A percentile compares a stretch with the other conserved stretches of the same genome.
These are phyloP conservation scores for Chaunax sp. DNA, from an alignment of 2,797 vertebrate species.

Conservation along the genomic window DNA sequence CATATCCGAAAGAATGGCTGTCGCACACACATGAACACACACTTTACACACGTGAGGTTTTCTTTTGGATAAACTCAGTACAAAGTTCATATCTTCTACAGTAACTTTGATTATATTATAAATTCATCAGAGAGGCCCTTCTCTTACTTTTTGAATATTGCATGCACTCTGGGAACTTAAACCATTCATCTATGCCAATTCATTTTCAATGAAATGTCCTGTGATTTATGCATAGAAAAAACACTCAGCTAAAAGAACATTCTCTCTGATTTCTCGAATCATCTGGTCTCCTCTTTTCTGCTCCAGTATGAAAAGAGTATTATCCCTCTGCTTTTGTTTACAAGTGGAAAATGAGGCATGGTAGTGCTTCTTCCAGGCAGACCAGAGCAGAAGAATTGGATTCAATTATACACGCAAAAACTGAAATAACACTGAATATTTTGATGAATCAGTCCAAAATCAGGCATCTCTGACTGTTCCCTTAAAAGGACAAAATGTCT, in stretches of 20 bases:
- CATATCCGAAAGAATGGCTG: constrained; percentile 13
- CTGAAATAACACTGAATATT: constrained; percentile 46
- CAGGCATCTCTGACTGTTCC: constrained; percentile 4
- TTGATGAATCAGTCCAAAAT: constrained; percentile 36
- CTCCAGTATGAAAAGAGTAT: constrained; percentile 28
- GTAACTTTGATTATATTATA: constrained; percentile 35
- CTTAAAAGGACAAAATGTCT: constrained; percentile 28
- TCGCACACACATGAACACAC: constrained; percentile 23
- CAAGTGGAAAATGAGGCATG: constrained; percentile 15
- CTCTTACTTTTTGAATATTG: constrained; percentile 50
- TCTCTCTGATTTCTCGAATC: constrained; percentile 17
- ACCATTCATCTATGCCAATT: constrained; percentile 38
- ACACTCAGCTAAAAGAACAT: background rate
- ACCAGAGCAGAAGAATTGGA: constrained; percentile 33
- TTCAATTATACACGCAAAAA: constrained; percentile 35
- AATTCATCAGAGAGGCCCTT: constrained; percentile 34
- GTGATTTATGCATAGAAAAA: constrained; percentile 24
- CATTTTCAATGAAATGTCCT: constrained; percentile 27
- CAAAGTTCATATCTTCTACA: constrained; percentile 24
- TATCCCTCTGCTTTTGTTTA: constrained; percentile 26
- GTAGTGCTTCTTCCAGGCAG: constrained; percentile 18
- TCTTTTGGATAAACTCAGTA: constrained; percentile 16
- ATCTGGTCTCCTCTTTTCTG: constrained; percentile 18
- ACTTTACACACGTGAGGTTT: background rate
- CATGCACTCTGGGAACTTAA: constrained; percentile 23